A percentile compares a stretch with the other conserved stretches of the same genome.
These are phyloP conservation scores for Mus pahari DNA, from an alignment of 2,113 vertebrate species.

Conservation along the genomic window DNA sequence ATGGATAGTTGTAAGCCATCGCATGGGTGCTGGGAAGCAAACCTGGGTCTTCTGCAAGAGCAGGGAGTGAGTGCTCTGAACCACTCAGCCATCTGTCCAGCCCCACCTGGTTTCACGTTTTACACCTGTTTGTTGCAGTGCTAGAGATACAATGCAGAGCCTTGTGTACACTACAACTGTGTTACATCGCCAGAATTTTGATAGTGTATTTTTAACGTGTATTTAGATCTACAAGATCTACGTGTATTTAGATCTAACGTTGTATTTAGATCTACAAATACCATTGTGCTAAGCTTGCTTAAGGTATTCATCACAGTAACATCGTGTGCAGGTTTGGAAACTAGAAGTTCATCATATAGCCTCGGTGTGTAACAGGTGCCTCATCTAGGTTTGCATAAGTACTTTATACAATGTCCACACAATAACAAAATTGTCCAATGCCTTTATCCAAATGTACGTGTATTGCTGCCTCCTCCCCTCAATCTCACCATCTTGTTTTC, in stretches of 20 bases:
- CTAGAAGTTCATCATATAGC: too few relatives aligned
- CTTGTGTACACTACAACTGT: too few relatives aligned
- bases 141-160: not conserved
- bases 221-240: too few relatives aligned
- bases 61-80: too few relatives aligned
- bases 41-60: not conserved
- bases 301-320: not conserved
- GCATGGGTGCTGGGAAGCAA: not conserved
- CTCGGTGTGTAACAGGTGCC: not conserved
- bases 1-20: not conserved
- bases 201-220: not conserved
- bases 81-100: not conserved
- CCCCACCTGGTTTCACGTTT: not conserved
- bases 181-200: too few relatives aligned
- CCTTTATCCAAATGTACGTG: not conserved
- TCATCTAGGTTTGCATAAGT: not conserved
- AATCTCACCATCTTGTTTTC: conserved; percentile 20
- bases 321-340: not conserved
- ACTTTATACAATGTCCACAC: not conserved
- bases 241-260: too few relatives aligned
- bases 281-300: not conserved
- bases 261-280: not conserved
- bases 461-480: not conserved
- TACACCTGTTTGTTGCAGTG: not conserved
- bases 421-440: not conserved